Percentiles rank a stretch among this genome's conserved stretches.
Evolutionary conservation across 2,113 vertebrate genomes (phyloP).

Genomic region (Salvelinus fontinalis): DNA sequence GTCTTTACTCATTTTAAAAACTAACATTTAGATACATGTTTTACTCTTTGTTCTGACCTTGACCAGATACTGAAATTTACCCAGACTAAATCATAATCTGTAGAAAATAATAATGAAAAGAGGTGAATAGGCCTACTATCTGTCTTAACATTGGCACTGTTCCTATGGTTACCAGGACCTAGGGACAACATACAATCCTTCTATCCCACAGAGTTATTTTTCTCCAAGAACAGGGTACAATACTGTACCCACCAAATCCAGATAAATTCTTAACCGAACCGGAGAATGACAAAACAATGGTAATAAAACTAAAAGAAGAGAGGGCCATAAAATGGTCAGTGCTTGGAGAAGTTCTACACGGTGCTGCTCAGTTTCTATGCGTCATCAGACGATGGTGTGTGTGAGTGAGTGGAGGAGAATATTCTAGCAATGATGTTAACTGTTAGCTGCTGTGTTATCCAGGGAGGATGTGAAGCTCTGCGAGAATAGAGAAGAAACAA

Average conservation of each 20-base stretch:
- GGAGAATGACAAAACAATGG: neutral
- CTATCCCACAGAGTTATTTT: neutral
- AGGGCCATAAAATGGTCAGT: neutral
- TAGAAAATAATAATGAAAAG: neutral
- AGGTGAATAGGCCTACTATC: neutral
- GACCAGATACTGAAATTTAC: neutral
- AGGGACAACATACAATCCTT: neutral
- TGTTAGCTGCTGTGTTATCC: slow-evolving; percentile 29
- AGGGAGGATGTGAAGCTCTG: slow-evolving; percentile 49
- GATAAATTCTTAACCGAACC: neutral
- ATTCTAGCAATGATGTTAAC: slow-evolving; percentile 52
- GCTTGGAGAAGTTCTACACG: too few species aligned
- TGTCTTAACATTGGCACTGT: neutral
- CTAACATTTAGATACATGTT: slow-evolving; percentile 8
- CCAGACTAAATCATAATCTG: neutral
- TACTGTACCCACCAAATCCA: neutral
- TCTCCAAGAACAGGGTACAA: neutral
- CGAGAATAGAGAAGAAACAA: slow-evolving; percentile 53
- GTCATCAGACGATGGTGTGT: neutral
- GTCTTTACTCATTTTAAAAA: neutral
- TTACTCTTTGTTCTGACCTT: neutral
- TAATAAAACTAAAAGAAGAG: neutral
- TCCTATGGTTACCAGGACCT: neutral
- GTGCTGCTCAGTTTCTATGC: too few species aligned
- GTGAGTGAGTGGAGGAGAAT: slow-evolving; percentile 9